A percentile compares a stretch with the other conserved stretches of the same genome.
phyloP scores from a whole-genome alignment of 2,797 vertebrate genomes.

The Neosilurus mollespiculum region DNA sequence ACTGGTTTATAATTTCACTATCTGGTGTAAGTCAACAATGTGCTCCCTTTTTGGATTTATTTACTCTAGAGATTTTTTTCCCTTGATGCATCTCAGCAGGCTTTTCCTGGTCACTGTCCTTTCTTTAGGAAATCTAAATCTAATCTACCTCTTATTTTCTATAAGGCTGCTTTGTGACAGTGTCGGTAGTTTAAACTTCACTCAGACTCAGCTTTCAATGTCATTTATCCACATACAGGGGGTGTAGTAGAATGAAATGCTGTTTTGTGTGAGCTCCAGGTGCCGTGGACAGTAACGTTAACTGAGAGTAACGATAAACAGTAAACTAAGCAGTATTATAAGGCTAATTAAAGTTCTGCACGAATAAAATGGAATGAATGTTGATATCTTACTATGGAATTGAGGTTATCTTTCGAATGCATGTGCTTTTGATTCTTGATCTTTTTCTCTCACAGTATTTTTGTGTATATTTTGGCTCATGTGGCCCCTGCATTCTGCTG shows the following conservation, averaged over 20 bases:
- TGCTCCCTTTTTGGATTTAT: neutral
- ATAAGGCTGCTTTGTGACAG: neutral
- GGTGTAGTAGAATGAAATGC: too few relatives aligned
- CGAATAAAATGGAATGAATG: neutral
- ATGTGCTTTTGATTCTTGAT: too few relatives aligned
- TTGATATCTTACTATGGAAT: too few relatives aligned
- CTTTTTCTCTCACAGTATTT: too few relatives aligned
- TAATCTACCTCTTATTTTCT: neutral
- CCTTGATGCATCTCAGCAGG: neutral
- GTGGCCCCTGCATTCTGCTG: constrained; percentile 12
- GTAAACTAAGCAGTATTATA: too few relatives aligned
- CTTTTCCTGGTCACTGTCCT: neutral
- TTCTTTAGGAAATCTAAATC: neutral
- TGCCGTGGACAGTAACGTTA: too few relatives aligned
- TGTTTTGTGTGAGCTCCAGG: too few relatives aligned
- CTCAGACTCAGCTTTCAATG: too few relatives aligned
- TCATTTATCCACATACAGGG: too few relatives aligned
- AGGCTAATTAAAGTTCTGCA: too few relatives aligned
- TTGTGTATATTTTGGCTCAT: neutral
- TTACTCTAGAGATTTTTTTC: neutral
- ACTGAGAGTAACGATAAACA: too few relatives aligned
- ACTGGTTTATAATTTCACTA: neutral
- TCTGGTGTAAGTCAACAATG: neutral
- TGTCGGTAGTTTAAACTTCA: neutral
- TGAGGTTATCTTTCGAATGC: neutral